A percentile compares a stretch with the other conserved stretches of the same genome.
These are phyloP conservation scores for Phania funesta DNA, from an alignment of 2,888 invertebrate genomes.

Conservation along the genomic window DNA sequence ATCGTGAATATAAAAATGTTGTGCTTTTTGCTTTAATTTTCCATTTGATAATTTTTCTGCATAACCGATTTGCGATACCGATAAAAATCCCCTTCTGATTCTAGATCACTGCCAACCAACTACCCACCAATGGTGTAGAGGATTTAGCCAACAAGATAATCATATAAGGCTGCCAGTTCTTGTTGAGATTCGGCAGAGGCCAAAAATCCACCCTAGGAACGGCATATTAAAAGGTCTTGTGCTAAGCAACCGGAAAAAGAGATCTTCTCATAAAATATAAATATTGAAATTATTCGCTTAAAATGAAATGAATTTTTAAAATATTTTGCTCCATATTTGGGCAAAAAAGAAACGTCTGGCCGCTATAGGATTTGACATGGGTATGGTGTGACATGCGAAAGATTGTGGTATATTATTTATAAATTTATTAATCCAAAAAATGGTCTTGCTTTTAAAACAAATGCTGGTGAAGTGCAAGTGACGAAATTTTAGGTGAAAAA, in stretches of 20 bases:
- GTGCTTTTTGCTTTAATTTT: too few species aligned
- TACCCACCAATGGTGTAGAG: conserved; percentile 72
- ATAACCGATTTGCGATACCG: conserved; percentile 73
- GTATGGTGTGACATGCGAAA: background rate
- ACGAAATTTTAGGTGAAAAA: too few species aligned
- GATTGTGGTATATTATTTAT: background rate
- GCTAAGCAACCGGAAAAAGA: conserved; percentile 71
- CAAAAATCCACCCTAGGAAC: conserved; percentile 72
- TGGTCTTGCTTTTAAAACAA: too few species aligned
- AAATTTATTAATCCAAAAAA: too few species aligned
- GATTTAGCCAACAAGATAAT: conserved; percentile 70
- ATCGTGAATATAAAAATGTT: too few species aligned
- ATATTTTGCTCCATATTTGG: conserved; percentile 11
- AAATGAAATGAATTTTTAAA: conserved; percentile 9
- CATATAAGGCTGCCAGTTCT: conserved; percentile 71
- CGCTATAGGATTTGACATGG: background rate
- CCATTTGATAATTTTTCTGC: too few species aligned
- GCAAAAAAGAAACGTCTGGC: background rate
- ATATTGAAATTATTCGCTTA: too few species aligned
- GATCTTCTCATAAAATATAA: too few species aligned
- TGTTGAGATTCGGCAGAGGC: conserved; percentile 71
- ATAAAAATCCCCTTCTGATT: conserved; percentile 72
- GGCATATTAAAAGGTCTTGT: conserved; percentile 73
- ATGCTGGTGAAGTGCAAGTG: background rate
- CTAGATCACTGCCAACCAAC: conserved; percentile 74